phyloP scores from a whole-genome alignment of 2,888 invertebrate species.

The Uloborus plumipes region DNA sequence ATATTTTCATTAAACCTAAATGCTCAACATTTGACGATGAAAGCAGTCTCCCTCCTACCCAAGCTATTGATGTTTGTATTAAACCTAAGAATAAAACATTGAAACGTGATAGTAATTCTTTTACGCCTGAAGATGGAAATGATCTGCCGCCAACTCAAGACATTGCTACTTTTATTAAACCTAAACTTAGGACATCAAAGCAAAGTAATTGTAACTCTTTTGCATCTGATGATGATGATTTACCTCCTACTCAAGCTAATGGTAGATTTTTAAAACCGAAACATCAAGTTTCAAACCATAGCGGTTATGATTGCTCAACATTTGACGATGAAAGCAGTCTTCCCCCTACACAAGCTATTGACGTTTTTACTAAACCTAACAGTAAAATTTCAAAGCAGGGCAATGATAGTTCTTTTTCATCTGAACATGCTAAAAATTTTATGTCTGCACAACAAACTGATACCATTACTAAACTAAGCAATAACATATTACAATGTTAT shows the following conservation, averaged over 20 bases:
- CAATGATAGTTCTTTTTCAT: background rate
- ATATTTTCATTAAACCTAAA: background rate
- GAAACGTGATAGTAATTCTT: background rate
- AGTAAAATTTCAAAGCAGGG: constrained; percentile 3
- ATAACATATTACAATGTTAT: no score
- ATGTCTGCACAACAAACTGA: no score
- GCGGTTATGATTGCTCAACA: no score
- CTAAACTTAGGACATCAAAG: background rate
- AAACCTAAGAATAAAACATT: background rate
- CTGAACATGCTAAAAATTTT: constrained; percentile 1
- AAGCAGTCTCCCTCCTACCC: background rate
- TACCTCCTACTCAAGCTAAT: constrained; percentile 3
- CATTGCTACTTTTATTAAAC: background rate
- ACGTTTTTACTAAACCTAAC: background rate
- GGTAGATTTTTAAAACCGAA: background rate
- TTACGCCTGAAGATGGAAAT: constrained; percentile 2
- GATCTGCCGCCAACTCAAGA: constrained; percentile 4
- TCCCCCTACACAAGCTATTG: constrained; percentile 18
- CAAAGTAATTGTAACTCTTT: background rate
- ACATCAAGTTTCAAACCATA: background rate
- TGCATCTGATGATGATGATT: constrained; percentile 4
- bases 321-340: constrained; percentile 7
- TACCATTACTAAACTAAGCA: no score
- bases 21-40: background rate
- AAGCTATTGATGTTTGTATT: background rate